Evolutionary conservation across 2,113 vertebrate genomes (phyloP).

Genomic region (Leptobrachium leishanense): DNA sequence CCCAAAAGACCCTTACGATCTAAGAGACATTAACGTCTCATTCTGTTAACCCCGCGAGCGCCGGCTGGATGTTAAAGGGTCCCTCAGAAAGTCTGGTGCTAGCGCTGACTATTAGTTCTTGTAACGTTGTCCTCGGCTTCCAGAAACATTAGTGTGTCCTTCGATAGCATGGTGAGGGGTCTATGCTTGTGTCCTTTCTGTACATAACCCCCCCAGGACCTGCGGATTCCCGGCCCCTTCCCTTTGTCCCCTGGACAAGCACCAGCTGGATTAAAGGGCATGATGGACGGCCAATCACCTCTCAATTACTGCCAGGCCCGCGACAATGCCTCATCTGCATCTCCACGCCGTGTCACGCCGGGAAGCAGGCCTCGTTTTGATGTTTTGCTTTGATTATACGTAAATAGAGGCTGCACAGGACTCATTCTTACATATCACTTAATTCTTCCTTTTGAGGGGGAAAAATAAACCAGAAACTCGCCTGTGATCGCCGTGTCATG

Average conservation of each 20-base stretch:
- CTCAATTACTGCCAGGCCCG: not conserved
- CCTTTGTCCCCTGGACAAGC: not conserved
- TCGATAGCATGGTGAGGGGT: not conserved
- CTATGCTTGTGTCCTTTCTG: not conserved
- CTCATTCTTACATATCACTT: not conserved
- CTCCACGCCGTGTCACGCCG: not conserved
- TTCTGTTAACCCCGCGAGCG: no score
- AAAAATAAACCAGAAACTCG: no score
- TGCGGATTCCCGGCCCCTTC: not conserved
- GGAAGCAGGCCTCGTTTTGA: not conserved
- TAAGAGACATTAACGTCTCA: no score
- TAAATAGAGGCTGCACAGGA: not conserved
- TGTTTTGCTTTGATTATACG: no score
- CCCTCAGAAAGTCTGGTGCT: no score
- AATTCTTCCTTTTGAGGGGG: no score
- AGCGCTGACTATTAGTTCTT: no score
- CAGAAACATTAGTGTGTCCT: no score
- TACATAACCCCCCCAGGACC: not conserved
- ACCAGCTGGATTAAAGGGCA: not conserved
- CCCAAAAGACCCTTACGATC: no score
- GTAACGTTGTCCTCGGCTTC: no score
- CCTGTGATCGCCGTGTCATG: no score
- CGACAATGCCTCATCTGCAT: not conserved
- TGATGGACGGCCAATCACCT: not conserved
- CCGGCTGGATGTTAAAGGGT: no score